Evolutionary conservation across 2,113 vertebrate species (phyloP), one percentile per base, ranked within the genome.

Genomic region (Daphoenositta chrysoptera): DNA sequence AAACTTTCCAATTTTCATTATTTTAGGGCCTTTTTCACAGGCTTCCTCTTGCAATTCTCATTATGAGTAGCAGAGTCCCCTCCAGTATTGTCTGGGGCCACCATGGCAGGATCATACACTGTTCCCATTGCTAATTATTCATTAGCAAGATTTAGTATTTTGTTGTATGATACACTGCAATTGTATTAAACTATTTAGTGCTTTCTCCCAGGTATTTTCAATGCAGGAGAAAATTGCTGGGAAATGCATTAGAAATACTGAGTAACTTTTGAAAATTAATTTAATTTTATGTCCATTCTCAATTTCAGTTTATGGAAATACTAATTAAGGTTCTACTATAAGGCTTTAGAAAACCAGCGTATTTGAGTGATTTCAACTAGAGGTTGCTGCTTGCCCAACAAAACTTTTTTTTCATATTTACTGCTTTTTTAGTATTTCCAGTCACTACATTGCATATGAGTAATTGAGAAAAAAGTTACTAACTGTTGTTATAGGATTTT

Each of bases 51-150:
- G 5, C 4, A 58, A 4, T 83, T 80, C 28, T n/a, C 11, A 3
- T 2, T 47, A 2, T 57, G 37, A 48, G 27, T 18, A 15, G 28
- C 3, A 0, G 8, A 18, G 35, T 39, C 23, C 40, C 22, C 47
- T 72, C 9, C 13, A 22, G 0, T 20, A 0, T 20, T 10, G 2
- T 20, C 23, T 87, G 48, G 22, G 23, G n/a, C 48, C 30, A 28
- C 17, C 37, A 1, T 0, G 2, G 18, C 40, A 60, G 42, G 65
- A 27, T 54, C 44, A 24, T 2, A 23, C 54, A 30, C 40, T 3
- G 2, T 56, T 70, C 6, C 21, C 35, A 19, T 39, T 33, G 11
- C 19, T 61, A 9, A 13, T 73, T 70, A 11, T 7, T 73, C 16
- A 7, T 56, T 61, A 48, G 24, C 14, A 70, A 70, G 30, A 53